Base-by-base conservation (phyloP, 2,113 vertebrate genomes). In the Siphamia tubifer region DNA sequence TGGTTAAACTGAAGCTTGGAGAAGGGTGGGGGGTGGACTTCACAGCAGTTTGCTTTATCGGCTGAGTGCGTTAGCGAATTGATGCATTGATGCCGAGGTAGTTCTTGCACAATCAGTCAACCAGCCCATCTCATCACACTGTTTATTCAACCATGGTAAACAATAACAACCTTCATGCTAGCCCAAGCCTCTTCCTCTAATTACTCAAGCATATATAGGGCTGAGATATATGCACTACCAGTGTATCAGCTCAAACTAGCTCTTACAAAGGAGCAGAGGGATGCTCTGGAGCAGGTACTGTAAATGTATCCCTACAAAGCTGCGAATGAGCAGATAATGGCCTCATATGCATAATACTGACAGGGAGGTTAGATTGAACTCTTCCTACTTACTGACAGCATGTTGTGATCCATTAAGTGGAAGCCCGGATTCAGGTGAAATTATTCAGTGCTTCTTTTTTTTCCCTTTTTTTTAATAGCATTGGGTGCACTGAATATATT, bases 301-400 rank as follows among this genome's bases (percentile, higher is more conserved):
- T 52, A 54, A 61, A 77, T 44, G 61, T 63, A 45, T 82, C 53
- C 68, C 77, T 60, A 49, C 77, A 78, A 73, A 70, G 42, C 31
- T 49, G 60, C 35, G 74, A 83, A 84, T 63, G 73, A 66, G 68
- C 48, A 80, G 71, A 87, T 90, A 90, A 92, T 90, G 60, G 83
- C 31, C 83, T 89, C 73, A 85, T 89, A 81, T 91, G 73, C 87
- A 90, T 88, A 87, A 85, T 73, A 85, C 68, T 75, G 81, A 85
- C 84, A 79, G 44, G 53, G 25, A 42, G 64, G 70, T 79, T 81
- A 86, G 73, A 72, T 60, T 79, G 67, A 60, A 65, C 71, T 83
- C 66, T 56, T 56, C 69, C 31, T 21, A 25, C 64, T 31, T 35
- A 52, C 66, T 51, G 60, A 74, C 75, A 72, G 60, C 53, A 68